Percentiles rank a stretch among this genome's conserved stretches.
phyloP scores from a whole-genome alignment of 2,888 invertebrate species.

The Caenorhabditis zanzibari region DNA sequence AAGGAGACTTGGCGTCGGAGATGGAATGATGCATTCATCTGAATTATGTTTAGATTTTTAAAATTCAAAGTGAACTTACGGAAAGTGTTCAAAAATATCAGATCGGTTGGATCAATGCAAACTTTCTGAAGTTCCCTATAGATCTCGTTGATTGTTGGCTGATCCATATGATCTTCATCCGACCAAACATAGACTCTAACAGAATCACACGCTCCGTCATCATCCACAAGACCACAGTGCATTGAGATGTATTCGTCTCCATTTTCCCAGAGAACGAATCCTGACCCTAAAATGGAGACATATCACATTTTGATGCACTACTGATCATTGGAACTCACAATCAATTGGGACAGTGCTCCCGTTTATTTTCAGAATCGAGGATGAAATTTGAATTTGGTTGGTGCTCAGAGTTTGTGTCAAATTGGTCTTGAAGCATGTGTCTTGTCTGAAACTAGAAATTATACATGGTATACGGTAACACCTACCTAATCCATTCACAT shows the following conservation, averaged over 20 bases:
- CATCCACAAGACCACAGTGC: constrained; percentile 71
- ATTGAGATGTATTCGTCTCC: constrained; percentile 77
- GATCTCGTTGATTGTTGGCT: constrained; percentile 76
- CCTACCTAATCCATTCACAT: constrained; percentile 75
- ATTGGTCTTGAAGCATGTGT: constrained; percentile 73
- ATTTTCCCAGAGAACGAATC: constrained; percentile 75
- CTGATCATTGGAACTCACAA: constrained; percentile 37
- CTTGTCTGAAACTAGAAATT: constrained; percentile 58
- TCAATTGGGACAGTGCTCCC: constrained; percentile 63
- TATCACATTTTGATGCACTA: not conserved
- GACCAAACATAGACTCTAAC: constrained; percentile 78
- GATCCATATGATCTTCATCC: constrained; percentile 79
- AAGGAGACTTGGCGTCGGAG: constrained; percentile 42
- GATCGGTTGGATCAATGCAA: constrained; percentile 77
- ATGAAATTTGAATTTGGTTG: constrained; percentile 56
- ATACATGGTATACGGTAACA: not conserved
- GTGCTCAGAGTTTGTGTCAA: constrained; percentile 60
- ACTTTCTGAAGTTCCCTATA: constrained; percentile 73
- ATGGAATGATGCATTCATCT: constrained; percentile 71
- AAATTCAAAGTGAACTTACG: constrained; percentile 55
- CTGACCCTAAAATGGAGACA: constrained; percentile 69
- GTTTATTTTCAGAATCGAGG: constrained; percentile 66
- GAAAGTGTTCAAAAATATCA: constrained; percentile 78
- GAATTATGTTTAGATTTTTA: constrained; percentile 10
- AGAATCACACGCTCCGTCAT: constrained; percentile 75